Conservation (phyloP, 2,797 vertebrate genomes). For the Gila robusta region DNA sequence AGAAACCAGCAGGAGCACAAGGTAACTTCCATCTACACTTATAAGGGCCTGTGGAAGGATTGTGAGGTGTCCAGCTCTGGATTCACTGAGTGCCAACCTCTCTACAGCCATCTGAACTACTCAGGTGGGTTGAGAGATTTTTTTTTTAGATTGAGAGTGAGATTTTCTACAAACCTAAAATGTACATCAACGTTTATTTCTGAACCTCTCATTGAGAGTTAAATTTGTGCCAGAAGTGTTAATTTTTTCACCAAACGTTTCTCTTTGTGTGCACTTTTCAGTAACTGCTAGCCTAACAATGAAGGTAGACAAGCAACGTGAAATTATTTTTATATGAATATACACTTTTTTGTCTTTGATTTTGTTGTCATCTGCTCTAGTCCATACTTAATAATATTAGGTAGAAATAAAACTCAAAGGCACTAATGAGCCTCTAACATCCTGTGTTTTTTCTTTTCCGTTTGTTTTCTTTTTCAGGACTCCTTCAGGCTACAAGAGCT, state of each 20-base stretch:
- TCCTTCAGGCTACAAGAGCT: slow-evolving; percentile 86
- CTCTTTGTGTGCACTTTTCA: neutral
- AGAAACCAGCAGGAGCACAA: slow-evolving; percentile 87
- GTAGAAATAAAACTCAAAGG: slow-evolving; percentile 65
- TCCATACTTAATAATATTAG: slow-evolving; percentile 65
- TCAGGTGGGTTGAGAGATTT: slow-evolving; percentile 79
- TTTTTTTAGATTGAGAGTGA: neutral
- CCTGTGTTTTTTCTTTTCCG: neutral
- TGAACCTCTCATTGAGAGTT: neutral
- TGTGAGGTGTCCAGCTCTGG: slow-evolving; percentile 86
- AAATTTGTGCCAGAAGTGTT: neutral
- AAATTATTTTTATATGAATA: neutral
- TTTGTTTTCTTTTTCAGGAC: slow-evolving; percentile 58
- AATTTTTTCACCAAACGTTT: neutral
- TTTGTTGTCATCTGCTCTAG: neutral
- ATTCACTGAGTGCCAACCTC: slow-evolving; percentile 87
- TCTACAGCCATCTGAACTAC: slow-evolving; percentile 88
- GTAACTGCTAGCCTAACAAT: neutral
- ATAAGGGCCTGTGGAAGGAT: slow-evolving; percentile 91
- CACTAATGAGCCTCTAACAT: slow-evolving; percentile 20
- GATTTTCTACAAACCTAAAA: neutral
- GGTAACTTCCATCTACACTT: slow-evolving; percentile 85
- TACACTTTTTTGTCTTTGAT: neutral
- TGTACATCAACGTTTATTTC: neutral
- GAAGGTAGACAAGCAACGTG: neutral